Evolutionary conservation across 2,888 invertebrate genomes (phyloP), one percentile per base, ranked within the genome.

Genomic region (Rotaria socialis): DNA sequence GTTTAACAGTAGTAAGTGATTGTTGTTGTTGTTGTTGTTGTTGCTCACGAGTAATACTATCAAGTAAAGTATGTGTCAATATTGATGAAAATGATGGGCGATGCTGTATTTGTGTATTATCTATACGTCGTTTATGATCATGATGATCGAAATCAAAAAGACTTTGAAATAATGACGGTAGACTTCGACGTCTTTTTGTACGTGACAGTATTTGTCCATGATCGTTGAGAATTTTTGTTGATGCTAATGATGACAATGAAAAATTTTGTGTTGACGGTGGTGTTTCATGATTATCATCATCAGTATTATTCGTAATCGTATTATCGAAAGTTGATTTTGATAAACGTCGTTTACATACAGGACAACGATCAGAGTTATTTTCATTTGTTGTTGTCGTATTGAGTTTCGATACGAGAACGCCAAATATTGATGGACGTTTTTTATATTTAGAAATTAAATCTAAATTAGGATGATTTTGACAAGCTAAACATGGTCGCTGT

Each of bases 391-490:
- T 11, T 47, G 47, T 80, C 24, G 80, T 47, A 24, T 43, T 47
- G 24, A 80, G 47, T 80, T 80, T 80, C 5, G 80, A 43, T 8
- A 80, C 80, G 11, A 80, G 80, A 47, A 80, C 80, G 35, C 80
- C 80, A 47, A 80, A 80, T 47, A 80, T 80, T n/a, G 80, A 80
- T 80, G 80, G 80, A 22, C 80, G 80, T 47, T 80, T 80, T 80
- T n/a, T 80, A 80, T 47, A n/a, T 47, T 80, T 80, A 47, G 80
- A 47, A 24, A 47, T 47, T 80, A 80, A 80, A 47, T 80, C 47
- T 24, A 80, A n/a, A 80, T 80, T 47, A n/a, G 80, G 24, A 47
- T 80, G 47, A 80, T 80, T 80, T 80, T 47, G 80, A 80, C 80
- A 80, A 24, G 80, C 22, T 47, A 80, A 47, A 80, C 80, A 80